A percentile compares a stretch with the other conserved stretches of the same genome.
phyloP scores from a whole-genome alignment of 2,888 invertebrate genomes.

The Schrankia costaestrigalis region DNA sequence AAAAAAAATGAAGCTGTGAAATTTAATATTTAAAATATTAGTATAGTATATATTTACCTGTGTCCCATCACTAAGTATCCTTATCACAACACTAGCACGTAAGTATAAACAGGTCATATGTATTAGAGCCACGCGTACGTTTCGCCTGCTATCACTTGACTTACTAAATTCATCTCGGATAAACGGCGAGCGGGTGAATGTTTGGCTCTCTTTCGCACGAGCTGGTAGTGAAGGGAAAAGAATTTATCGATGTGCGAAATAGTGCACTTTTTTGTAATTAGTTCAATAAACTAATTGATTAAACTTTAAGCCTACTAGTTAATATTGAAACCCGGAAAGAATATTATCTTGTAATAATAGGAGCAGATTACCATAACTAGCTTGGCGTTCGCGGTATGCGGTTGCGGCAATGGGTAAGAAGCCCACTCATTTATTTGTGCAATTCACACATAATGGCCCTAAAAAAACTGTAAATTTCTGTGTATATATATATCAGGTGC shows the following conservation, averaged over 20 bases:
- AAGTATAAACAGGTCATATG: conserved; percentile 45
- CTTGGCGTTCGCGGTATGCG: no score
- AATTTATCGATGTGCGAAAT: conserved; percentile 17
- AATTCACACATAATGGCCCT: no score
- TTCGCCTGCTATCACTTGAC: conserved; percentile 45
- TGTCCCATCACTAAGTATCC: conserved; percentile 31
- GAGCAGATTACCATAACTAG: no score
- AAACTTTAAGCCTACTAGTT: no score
- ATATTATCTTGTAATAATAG: no score
- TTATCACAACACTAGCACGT: conserved; percentile 35
- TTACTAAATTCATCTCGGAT: conserved; percentile 61
- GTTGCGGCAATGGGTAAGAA: no score
- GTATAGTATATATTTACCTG: conserved; percentile 25
- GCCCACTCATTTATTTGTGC: no score
- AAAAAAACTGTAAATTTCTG: no score
- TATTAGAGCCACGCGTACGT: conserved; percentile 42
- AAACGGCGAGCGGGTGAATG: conserved; percentile 42
- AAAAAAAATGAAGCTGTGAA: background rate
- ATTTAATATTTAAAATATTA: conserved; percentile 1
- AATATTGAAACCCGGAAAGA: no score
- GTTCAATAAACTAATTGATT: no score
- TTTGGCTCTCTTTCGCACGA: conserved; percentile 58
- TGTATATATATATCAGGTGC: no score
- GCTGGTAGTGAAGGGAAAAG: conserved; percentile 34
- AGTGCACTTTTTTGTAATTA: no score